Conservation (phyloP, 2,888 invertebrate genomes). For the Criorhina ranunculi region DNA sequence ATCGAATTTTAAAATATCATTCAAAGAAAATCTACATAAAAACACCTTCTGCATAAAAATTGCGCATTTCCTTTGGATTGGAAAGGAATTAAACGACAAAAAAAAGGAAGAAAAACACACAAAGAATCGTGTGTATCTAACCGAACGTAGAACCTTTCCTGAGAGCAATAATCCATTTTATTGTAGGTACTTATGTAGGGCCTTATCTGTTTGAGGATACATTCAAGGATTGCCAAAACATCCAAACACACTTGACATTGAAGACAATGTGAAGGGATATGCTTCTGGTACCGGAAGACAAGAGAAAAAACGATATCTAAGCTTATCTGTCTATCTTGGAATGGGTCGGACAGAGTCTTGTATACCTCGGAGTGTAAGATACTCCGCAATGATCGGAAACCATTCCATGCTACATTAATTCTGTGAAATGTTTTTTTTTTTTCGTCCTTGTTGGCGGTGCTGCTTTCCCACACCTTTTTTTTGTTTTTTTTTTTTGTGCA, state of each 20-base stretch:
- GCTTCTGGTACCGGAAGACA: background rate
- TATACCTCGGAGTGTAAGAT: conserved; percentile 15
- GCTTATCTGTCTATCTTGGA: conserved; percentile 42
- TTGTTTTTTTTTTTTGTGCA: conserved; percentile 26
- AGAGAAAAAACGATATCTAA: conserved; percentile 15
- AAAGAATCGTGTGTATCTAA: background rate
- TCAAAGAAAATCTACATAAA: conserved; percentile 52
- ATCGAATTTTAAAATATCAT: conserved; percentile 51
- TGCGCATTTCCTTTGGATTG: conserved; percentile 42
- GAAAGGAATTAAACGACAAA: conserved; percentile 46
- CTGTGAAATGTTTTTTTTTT: conserved; percentile 42
- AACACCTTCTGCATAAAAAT: conserved; percentile 65
- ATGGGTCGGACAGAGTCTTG: background rate
- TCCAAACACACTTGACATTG: conserved; percentile 54
- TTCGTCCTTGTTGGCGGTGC: conserved; percentile 22
- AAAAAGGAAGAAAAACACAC: background rate
- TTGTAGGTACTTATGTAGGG: conserved; percentile 46
- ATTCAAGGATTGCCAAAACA: conserved; percentile 16
- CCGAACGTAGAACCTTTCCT: conserved; percentile 24
- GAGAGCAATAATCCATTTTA: conserved; percentile 61
- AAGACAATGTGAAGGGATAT: conserved; percentile 34
- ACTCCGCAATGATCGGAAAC: conserved; percentile 63
- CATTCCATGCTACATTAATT: conserved; percentile 70
- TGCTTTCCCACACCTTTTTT: conserved; percentile 25
- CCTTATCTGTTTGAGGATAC: conserved; percentile 42